Percentiles rank a stretch among this genome's conserved stretches.
phyloP scores from a whole-genome alignment of 2,113 vertebrate species.

The Paedocypris sp. region DNA sequence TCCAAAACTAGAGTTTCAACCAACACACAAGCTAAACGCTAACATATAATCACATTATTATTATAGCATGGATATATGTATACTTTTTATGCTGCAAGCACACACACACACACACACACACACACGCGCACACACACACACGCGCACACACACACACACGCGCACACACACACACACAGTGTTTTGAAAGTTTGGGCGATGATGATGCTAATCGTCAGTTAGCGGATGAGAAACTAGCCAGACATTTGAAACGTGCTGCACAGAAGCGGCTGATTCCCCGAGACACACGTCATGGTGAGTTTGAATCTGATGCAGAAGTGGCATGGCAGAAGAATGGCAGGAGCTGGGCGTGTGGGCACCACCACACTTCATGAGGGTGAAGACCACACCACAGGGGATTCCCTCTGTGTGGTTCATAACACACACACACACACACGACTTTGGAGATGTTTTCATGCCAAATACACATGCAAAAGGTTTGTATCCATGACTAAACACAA shows the following conservation, averaged over 20 bases:
- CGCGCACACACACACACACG: too few relatives aligned
- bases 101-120: too few relatives aligned
- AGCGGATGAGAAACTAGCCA: not conserved
- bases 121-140: too few relatives aligned
- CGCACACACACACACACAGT: too few relatives aligned
- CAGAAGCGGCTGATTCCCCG: not conserved
- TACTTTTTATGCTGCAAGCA: too few relatives aligned
- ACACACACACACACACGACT: not conserved
- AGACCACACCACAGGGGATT: constrained; percentile 8
- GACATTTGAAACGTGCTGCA: not conserved
- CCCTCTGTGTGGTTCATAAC: not conserved
- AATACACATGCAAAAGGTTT: not conserved
- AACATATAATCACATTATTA: too few relatives aligned
- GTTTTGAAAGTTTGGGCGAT: too few relatives aligned
- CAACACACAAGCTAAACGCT: too few relatives aligned
- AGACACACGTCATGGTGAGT: not conserved
- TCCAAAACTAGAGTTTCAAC: too few relatives aligned
- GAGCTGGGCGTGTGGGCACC: not conserved
- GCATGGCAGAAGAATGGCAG: not conserved
- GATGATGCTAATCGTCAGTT: not conserved
- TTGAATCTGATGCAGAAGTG: not conserved
- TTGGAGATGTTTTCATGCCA: not conserved
- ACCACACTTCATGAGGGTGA: not conserved
- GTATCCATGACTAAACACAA: not conserved
- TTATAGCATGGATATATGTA: too few relatives aligned